phyloP scores from a whole-genome alignment of 1,140 invertebrate species.

The Scaptomyza montana region DNA sequence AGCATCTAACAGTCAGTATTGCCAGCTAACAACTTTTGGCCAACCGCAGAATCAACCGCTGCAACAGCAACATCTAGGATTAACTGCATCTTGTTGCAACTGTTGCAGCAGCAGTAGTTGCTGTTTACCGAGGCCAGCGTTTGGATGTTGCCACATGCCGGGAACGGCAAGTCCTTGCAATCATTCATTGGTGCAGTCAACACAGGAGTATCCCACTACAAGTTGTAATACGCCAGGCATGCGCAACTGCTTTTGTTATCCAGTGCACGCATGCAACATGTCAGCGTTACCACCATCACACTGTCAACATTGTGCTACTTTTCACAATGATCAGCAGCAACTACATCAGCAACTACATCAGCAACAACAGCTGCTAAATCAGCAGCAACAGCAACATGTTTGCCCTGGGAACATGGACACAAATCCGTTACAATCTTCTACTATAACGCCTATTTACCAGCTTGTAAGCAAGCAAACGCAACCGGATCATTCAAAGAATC shows the following conservation, averaged over 20 bases:
- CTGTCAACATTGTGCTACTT: neutral
- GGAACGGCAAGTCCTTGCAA: too few relatives aligned
- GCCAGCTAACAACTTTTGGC: neutral
- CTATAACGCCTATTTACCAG: neutral
- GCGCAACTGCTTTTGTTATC: slow-evolving; percentile 14
- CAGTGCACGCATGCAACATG: slow-evolving; percentile 9
- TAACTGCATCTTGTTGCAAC: slow-evolving; percentile 3
- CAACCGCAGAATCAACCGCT: neutral
- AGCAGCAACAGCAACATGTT: neutral
- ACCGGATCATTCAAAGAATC: neutral
- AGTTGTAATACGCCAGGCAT: slow-evolving; percentile 7
- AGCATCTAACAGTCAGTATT: neutral
- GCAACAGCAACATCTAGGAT: neutral
- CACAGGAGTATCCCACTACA: neutral
- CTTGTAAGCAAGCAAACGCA: neutral
- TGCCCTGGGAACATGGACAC: neutral
- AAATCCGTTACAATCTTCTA: too few relatives aligned
- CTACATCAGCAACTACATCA: slow-evolving; percentile 1
- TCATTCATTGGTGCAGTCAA: slow-evolving; percentile 6
- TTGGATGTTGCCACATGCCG: slow-evolving; percentile 3
- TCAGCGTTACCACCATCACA: slow-evolving; percentile 4
- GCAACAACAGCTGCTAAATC: neutral
- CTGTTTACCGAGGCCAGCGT: slow-evolving; percentile 9
- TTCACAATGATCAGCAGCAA: slow-evolving; percentile 1
- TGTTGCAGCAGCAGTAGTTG: slow-evolving; percentile 22